Evolutionary conservation across 2,797 vertebrate genomes (phyloP), one percentile per base, ranked within the genome.

Genomic region (Mycteria americana): DNA sequence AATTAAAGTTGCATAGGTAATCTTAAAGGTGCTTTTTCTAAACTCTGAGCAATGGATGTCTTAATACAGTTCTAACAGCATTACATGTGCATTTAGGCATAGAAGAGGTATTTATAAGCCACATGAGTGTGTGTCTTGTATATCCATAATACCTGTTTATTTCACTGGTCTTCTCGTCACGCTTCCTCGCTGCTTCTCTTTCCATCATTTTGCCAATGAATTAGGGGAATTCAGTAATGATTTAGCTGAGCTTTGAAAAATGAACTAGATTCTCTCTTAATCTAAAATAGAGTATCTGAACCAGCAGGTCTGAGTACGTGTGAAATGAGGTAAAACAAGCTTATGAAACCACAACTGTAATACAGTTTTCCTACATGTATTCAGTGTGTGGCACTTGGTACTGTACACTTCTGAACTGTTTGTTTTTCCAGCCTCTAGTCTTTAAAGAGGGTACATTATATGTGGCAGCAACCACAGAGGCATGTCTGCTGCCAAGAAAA

Each of bases 401-500:
- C 67, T 67, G 70, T 74, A 76, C 68, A 57, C 84, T 92, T 92
- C 53, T 89, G 83, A 87, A 87, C n/a, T 94, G 79, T 94, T 96
- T 97, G 80, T 63, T 95, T 95, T 95, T 91, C 84, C 80, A 95
- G 83, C n/a, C 79, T 85, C 74, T 64, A 31, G 72, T 87, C 90
- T 91, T 93, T 93, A 85, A 95, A 95, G 94, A 92, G 64, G 39
- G 59, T 54, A 67, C 68, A 89, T 90, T 95, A 85, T 94, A 93
- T 50, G 53, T 83, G 77, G 37, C 1, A 0, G 77, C 45, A 94
- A 95, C 90, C 94, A 89, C 83, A 93, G 83, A 96, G 45, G 27
- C 60, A 95, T 60, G 41, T 76, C 77, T 91, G 30, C 86, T 93
- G 90, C 93, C 95, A 97, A 92, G 86, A 92, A 94, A 95, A 77